A percentile compares a stretch with the other conserved stretches of the same genome.
phyloP scores from a whole-genome alignment of 2,888 invertebrate genomes.

The Cryptocephalus moraei region DNA sequence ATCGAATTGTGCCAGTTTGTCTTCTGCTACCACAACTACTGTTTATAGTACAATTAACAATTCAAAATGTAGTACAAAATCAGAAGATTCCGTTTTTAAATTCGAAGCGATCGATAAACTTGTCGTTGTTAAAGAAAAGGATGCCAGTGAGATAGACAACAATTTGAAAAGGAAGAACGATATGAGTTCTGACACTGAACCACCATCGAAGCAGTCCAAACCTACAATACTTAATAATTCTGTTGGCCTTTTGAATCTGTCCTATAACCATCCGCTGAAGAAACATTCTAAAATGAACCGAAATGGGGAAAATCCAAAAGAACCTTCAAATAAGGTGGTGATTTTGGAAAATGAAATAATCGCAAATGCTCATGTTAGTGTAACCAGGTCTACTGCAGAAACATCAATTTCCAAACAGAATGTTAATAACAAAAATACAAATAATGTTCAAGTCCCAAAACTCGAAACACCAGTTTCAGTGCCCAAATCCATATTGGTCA shows the following conservation, averaged over 20 bases:
- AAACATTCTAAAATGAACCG: conserved; percentile 26
- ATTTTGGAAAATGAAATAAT: conserved; percentile 1
- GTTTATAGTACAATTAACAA: conserved; percentile 27
- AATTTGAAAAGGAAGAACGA: conserved; percentile 18
- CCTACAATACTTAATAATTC: conserved; percentile 29
- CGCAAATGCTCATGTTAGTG: conserved; percentile 2
- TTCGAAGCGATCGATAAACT: neutral
- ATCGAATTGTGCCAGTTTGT: conserved; percentile 4
- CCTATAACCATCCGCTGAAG: conserved; percentile 33
- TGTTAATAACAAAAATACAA: conserved; percentile 2
- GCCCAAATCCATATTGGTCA: conserved; percentile 5
- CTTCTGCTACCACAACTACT: conserved; percentile 23
- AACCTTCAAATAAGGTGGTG: conserved; percentile 2
- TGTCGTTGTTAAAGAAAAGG: neutral
- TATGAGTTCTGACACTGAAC: conserved; percentile 11
- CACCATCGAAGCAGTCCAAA: conserved; percentile 27
- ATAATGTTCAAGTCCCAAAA: conserved; percentile 1
- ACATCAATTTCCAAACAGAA: conserved; percentile 1
- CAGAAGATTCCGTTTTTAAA: conserved; percentile 6
- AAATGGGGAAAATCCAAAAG: conserved; percentile 18
- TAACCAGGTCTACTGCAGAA: neutral
- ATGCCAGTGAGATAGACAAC: conserved; percentile 6
- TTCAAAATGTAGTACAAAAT: conserved; percentile 25
- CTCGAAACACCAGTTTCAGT: conserved; percentile 10
- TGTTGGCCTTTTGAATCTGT: conserved; percentile 30